Percentiles rank a stretch among this genome's conserved stretches.
phyloP scores from a whole-genome alignment of 2,888 invertebrate genomes.

The Zelleria hepariella region DNA sequence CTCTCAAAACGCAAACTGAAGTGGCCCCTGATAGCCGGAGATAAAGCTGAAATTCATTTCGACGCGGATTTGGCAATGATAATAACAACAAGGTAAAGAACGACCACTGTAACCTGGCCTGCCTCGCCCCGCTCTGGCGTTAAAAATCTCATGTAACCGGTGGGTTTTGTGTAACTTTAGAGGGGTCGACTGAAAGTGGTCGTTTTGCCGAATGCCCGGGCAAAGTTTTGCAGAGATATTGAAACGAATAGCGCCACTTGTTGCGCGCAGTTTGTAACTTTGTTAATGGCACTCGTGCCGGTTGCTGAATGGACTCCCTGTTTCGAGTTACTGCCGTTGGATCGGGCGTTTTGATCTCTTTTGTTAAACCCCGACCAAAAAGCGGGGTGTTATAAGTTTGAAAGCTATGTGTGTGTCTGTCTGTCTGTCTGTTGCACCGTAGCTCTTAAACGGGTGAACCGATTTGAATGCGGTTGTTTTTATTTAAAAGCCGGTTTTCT shows the following conservation, averaged over 20 bases:
- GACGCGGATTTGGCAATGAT: slow-evolving; percentile 40
- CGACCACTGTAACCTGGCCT: slow-evolving; percentile 37
- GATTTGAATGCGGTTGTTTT: no score
- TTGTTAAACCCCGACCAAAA: no score
- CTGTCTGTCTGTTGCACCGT: no score
- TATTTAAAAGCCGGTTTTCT: no score
- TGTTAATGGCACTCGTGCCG: slow-evolving; percentile 41
- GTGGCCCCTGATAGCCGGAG: slow-evolving; percentile 18
- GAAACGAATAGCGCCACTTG: slow-evolving; percentile 69
- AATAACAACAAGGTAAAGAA: slow-evolving; percentile 62
- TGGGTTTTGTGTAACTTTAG: slow-evolving; percentile 8
- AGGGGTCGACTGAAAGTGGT: slow-evolving; percentile 35
- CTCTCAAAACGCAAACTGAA: slow-evolving; percentile 23
- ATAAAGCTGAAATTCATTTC: slow-evolving; percentile 46
- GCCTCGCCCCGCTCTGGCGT: slow-evolving; percentile 19
- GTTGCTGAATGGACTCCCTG: slow-evolving; percentile 1
- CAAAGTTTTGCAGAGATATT: slow-evolving; percentile 69
- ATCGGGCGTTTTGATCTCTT: neutral
- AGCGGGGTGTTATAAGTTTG: no score
- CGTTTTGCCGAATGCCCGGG: slow-evolving; percentile 52
- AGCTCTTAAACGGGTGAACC: no score
- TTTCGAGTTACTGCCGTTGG: neutral
- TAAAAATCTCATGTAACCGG: neutral
- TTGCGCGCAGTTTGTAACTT: slow-evolving; percentile 57
- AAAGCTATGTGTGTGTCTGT: no score